These are phyloP conservation scores for Drosophila prosaltans DNA, from an alignment of 1,140 invertebrate species.

Conservation along the genomic window DNA sequence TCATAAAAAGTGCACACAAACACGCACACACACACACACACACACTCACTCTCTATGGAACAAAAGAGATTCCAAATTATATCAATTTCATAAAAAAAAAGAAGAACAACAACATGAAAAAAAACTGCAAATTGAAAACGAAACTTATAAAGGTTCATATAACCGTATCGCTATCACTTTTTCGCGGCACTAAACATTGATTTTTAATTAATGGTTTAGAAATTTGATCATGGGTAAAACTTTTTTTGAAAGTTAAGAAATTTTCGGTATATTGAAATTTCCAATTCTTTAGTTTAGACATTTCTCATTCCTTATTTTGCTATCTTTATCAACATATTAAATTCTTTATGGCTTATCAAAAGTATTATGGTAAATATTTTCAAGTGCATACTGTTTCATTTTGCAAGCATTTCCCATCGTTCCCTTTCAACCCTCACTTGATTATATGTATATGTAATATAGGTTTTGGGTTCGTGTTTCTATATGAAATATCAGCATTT, in stretches of 20 bases:
- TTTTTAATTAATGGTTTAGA: too few relatives aligned
- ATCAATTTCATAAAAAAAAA: background rate
- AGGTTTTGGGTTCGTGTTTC: conserved; percentile 7
- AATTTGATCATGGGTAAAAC: too few relatives aligned
- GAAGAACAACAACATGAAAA: background rate
- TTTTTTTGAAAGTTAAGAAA: too few relatives aligned
- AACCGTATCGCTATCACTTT: too few relatives aligned
- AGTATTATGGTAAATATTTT: too few relatives aligned
- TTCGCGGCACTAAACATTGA: too few relatives aligned
- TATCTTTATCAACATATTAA: too few relatives aligned
- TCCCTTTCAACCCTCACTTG: background rate
- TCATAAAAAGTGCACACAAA: conserved; percentile 42
- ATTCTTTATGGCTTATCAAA: too few relatives aligned
- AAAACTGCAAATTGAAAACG: background rate
- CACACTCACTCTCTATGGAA: background rate
- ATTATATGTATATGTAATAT: background rate
- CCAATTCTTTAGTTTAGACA: too few relatives aligned
- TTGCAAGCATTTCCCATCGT: background rate
- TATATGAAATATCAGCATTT: conserved; percentile 27
- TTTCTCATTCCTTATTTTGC: too few relatives aligned
- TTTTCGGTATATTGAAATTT: too few relatives aligned
- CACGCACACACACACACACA: background rate
- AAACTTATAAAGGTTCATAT: background rate
- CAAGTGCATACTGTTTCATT: too few relatives aligned
- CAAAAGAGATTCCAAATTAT: conserved; percentile 37